Conservation (phyloP, 2,888 invertebrate genomes). For the Spilarctia lutea region DNA sequence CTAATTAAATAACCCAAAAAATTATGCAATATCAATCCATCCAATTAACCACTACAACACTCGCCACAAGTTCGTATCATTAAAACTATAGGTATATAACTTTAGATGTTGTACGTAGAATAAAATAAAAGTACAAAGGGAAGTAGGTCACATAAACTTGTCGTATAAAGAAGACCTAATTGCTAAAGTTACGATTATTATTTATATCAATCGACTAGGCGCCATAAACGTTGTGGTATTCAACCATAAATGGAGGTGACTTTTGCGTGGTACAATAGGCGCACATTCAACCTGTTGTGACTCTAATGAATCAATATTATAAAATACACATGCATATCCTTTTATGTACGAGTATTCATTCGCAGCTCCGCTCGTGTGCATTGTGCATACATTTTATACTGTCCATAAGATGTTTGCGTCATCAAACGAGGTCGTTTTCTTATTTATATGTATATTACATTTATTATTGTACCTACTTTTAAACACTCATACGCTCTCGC, state of each 20-base stretch:
- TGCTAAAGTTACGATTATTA: conserved; percentile 7
- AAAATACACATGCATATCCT: conserved; percentile 36
- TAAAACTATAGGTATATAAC: not conserved
- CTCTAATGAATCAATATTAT: conserved; percentile 44
- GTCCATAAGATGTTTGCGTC: conserved; percentile 58
- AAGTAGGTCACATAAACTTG: conserved; percentile 2
- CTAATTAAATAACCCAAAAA: not conserved
- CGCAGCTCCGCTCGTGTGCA: conserved; percentile 37
- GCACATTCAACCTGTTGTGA: conserved; percentile 49
- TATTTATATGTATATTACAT: conserved; percentile 23
- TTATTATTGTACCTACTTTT: not conserved
- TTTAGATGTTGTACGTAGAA: not conserved
- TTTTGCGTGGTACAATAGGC: conserved; percentile 31
- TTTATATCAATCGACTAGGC: conserved; percentile 16
- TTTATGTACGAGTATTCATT: conserved; percentile 38
- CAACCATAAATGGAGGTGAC: conserved; percentile 20
- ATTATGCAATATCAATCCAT: not conserved
- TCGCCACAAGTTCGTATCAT: not conserved
- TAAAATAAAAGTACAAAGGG: not conserved
- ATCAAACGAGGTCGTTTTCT: conserved; percentile 52
- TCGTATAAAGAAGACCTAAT: conserved; percentile 6
- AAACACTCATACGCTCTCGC: not conserved
- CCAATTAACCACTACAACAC: not conserved
- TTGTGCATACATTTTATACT: conserved; percentile 56
- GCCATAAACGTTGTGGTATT: conserved; percentile 20